Percentiles rank a stretch among this genome's conserved stretches.
Conservation (phyloP, 2,888 invertebrate species). For the Clanis bilineata region DNA sequence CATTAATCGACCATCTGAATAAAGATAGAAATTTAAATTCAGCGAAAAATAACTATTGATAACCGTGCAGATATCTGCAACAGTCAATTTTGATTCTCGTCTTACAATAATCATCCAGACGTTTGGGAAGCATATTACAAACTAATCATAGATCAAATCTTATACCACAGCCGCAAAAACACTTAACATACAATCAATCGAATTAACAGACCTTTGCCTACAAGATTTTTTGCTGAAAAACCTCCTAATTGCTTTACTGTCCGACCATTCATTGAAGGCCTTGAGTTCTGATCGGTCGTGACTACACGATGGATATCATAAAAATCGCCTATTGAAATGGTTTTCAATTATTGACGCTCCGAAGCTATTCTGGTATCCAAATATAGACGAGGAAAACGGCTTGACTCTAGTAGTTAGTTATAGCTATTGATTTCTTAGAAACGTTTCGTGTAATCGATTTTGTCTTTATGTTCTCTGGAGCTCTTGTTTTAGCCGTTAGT, state of each 20-base stretch:
- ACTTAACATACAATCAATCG: constrained; percentile 11
- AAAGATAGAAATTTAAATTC: too few relatives aligned
- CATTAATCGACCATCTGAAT: too few relatives aligned
- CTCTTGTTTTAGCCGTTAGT: not conserved
- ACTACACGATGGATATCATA: constrained; percentile 48
- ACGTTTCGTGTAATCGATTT: not conserved
- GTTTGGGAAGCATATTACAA: not conserved
- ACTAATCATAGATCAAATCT: not conserved
- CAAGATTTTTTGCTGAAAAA: constrained; percentile 13
- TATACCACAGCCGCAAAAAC: not conserved
- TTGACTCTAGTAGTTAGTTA: not conserved
- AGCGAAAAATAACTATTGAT: too few relatives aligned
- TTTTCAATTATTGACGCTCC: constrained; percentile 58
- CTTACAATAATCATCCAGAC: not conserved
- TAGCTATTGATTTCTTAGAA: constrained; percentile 8
- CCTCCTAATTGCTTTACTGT: constrained; percentile 54
- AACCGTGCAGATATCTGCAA: too few relatives aligned
- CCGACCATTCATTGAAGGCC: constrained; percentile 53
- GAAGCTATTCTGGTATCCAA: constrained; percentile 38
- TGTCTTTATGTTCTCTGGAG: not conserved
- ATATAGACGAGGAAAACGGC: constrained; percentile 32
- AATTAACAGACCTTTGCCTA: constrained; percentile 12
- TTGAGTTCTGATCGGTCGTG: constrained; percentile 56
- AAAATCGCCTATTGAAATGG: constrained; percentile 46
- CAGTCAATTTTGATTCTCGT: too few relatives aligned